Base-by-base conservation (phyloP, 2,888 invertebrate species). In the Harpagoxenus sublaevis region DNA sequence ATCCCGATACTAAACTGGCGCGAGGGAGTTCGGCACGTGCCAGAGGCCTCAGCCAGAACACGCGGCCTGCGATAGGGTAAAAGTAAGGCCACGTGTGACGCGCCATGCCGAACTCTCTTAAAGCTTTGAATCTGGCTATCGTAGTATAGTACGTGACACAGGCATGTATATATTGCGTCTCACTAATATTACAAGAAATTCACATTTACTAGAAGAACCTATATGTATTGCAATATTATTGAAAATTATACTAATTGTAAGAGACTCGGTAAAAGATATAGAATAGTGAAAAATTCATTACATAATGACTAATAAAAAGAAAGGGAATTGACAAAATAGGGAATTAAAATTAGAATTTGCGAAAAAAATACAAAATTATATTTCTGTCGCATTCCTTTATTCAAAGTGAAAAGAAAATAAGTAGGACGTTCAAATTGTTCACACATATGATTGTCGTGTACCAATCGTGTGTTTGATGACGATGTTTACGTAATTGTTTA, bases 1-100 rank as follows among this genome's bases (percentile, higher is more conserved):
- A 78, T 23, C 66, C 15, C 70, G 51, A 62, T 51, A 15, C 45
- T 68, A n/a, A 39, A 23, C 83, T 73, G 84, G 81, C 74, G 81
- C 18, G 68, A 45, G 48, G 45, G 42, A 23, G 31, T n/a, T 28
- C 48, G 73, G 15, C 83, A 66, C 70, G 55, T 84, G 84, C 88
- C 84, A 84, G 71, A 31, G 31, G n/a, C n/a, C 31, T 1, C 31
- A 9, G 23, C 35, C n/a, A 15, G 60, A 28, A 63, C n/a, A 23
- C 18, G 18, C 31, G 31, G 45, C 45, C 5, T 42, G 31, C 15
- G 45, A 9, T 31, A 57, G 45, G n/a, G 0, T 28, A 15, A n/a
- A 31, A 66, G 55, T 18, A 57, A 66, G 23, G 10, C 23, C 35
- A 60, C 15, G 15, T 45, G 60, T 45, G 28, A 74, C 45, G n/a